Evolutionary conservation across 1,140 invertebrate species (phyloP), one percentile per base, ranked within the genome.

Genomic region (Drosophila kurseongensis): DNA sequence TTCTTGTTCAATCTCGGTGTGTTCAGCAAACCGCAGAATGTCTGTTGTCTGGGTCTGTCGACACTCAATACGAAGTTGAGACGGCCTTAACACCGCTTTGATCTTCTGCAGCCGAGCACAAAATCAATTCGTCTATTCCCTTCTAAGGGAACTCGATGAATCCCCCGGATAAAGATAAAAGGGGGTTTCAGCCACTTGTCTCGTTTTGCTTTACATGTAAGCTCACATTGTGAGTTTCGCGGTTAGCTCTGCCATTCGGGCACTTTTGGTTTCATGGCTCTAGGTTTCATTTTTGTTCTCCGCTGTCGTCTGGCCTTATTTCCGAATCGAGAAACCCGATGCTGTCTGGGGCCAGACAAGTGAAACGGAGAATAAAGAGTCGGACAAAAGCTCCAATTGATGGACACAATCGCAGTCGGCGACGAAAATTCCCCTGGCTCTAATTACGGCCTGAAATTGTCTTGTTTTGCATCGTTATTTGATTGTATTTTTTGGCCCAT

Each of bases 101-200:
- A 88, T 88, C 84, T 89, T 89, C 75, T 83, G 76, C 84, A 89
- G 68, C 73, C 59, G 79, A 84, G 84, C 84, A 80, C 80, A 63
- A 89, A 89, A 88, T 84, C 84, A 88, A 89, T 89, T 88, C 80
- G 68, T 88, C 84, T 86, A 88, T 86, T 81, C 42, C 58, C 45
- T 75, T 75, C 61, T 55, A 65, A 67, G 75, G 48, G 41, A 51
- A 27, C 45, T 41, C 13, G 36, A 14, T 52, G 58, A 6, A 38
- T 18, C 27, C 60, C 54, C 27, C 23, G 40, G 36, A 59, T 61
- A 14, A 7, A 23, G 14, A 5, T 12, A 29, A 2, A 14, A 16
- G 35, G 23, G 45, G 47, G 41, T 18, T 3, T 10, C 18, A 51
- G 76, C 50, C 50, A 71, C 67, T 71, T 71, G 66, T 40, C 44